Evolutionary conservation across 1,140 invertebrate species (phyloP).

Genomic region (Drosophila bocqueti): DNA sequence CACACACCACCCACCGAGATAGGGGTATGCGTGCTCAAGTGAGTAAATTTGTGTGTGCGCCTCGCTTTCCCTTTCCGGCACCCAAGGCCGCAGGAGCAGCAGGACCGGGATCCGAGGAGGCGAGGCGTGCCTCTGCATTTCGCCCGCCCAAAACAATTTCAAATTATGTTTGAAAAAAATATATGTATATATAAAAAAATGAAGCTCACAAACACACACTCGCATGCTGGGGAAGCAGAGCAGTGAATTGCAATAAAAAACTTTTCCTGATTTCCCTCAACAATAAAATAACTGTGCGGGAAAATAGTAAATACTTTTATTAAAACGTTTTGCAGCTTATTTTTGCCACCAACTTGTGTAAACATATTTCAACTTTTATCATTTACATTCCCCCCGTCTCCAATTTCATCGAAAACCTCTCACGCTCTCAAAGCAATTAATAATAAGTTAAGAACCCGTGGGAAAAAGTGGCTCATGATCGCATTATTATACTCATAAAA

Average conservation of each 20-base stretch:
- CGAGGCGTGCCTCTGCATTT: constrained; percentile 71
- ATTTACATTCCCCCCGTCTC: constrained; percentile 29
- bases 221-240: not conserved
- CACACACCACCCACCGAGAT: constrained; percentile 9
- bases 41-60: constrained; percentile 37
- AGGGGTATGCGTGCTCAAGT: constrained; percentile 61
- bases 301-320: constrained; percentile 81
- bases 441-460: constrained; percentile 32
- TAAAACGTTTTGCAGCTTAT: constrained; percentile 75
- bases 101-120: constrained; percentile 22
- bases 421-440: constrained; percentile 47
- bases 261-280: constrained; percentile 68
- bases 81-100: constrained; percentile 55
- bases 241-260: constrained; percentile 67
- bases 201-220: not conserved
- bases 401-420: constrained; percentile 8
- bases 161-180: constrained; percentile 73
- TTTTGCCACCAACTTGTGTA: constrained; percentile 60
- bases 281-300: constrained; percentile 78
- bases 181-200: not conserved
- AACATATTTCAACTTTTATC: constrained; percentile 69
- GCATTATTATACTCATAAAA: constrained; percentile 10
- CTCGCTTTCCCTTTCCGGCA: constrained; percentile 35
- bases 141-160: constrained; percentile 68
- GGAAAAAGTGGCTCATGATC: constrained; percentile 19